These are phyloP conservation scores for Girardinichthys multiradiatus DNA, from an alignment of 2,113 vertebrate species.

Conservation along the genomic window DNA sequence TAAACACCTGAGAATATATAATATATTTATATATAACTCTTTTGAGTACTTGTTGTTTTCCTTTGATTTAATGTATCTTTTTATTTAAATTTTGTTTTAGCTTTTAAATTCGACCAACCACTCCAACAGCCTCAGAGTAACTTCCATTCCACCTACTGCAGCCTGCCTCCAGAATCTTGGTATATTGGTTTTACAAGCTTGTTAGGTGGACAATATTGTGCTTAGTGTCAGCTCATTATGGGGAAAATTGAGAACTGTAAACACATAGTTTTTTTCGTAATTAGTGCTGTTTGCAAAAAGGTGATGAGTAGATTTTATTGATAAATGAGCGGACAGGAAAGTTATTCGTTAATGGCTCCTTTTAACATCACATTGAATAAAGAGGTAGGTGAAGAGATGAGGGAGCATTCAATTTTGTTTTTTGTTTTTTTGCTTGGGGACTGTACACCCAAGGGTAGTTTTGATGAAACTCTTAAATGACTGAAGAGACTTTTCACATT, in stretches of 20 bases:
- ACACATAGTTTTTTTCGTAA: slow-evolving; percentile 68
- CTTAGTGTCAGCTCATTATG: slow-evolving; percentile 73
- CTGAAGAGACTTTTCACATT: slow-evolving; percentile 1
- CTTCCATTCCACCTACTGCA: slow-evolving; percentile 61
- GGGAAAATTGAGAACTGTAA: slow-evolving; percentile 58
- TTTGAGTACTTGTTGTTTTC: background rate
- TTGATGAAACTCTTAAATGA: background rate
- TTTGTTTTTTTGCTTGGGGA: background rate
- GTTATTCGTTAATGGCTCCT: slow-evolving; percentile 42
- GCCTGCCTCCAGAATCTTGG: slow-evolving; percentile 56
- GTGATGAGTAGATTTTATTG: slow-evolving; percentile 68
- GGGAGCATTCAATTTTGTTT: no score
- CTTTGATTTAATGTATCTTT: no score
- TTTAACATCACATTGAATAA: slow-evolving; percentile 10
- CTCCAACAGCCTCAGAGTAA: slow-evolving; percentile 20
- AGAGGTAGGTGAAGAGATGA: background rate
- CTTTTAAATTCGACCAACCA: slow-evolving; percentile 9
- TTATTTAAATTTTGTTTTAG: background rate
- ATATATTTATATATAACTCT: no score
- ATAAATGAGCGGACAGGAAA: slow-evolving; percentile 65
- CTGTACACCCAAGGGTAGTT: background rate
- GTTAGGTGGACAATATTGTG: slow-evolving; percentile 73
- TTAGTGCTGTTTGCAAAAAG: slow-evolving; percentile 63
- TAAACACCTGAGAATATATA: background rate
- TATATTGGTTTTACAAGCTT: slow-evolving; percentile 71